A percentile compares a stretch with the other conserved stretches of the same genome.
phyloP scores from a whole-genome alignment of 2,888 invertebrate genomes.

The Opisthograptis luteolata region DNA sequence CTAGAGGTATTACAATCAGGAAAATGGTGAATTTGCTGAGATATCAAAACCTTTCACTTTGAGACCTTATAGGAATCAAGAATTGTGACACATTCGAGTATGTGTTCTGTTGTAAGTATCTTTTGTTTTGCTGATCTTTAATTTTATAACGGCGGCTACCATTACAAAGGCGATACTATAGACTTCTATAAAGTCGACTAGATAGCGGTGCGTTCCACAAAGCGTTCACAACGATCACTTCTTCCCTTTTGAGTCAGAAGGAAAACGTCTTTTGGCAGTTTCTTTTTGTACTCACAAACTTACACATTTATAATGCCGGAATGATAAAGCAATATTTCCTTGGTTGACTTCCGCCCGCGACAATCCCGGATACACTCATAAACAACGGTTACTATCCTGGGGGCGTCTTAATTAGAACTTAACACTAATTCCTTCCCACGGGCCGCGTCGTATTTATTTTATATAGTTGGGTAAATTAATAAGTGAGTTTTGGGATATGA shows the following conservation, averaged over 20 bases:
- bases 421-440: constrained; percentile 26
- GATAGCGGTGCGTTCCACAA: too few species aligned
- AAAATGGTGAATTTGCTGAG: neutral
- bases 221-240: too few species aligned
- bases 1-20: constrained; percentile 20
- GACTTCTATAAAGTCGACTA: too few species aligned
- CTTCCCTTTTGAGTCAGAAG: too few species aligned
- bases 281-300: too few species aligned
- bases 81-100: neutral
- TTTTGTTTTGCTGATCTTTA: neutral
- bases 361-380: constrained; percentile 17
- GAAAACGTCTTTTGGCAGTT: too few species aligned
- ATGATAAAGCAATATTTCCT: too few species aligned
- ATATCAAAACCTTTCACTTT: constrained; percentile 7
- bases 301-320: too few species aligned
- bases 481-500: too few species aligned
- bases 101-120: neutral
- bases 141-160: too few species aligned
- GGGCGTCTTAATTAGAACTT: constrained; percentile 35
- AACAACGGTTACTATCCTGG: constrained; percentile 26
- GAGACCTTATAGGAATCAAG: neutral
- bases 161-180: too few species aligned
- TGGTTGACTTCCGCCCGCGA: neutral
- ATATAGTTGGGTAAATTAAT: neutral
- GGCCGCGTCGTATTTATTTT: neutral